phyloP scores from a whole-genome alignment of 1,140 invertebrate genomes.

The Leptinotarsa undecemlineata region DNA sequence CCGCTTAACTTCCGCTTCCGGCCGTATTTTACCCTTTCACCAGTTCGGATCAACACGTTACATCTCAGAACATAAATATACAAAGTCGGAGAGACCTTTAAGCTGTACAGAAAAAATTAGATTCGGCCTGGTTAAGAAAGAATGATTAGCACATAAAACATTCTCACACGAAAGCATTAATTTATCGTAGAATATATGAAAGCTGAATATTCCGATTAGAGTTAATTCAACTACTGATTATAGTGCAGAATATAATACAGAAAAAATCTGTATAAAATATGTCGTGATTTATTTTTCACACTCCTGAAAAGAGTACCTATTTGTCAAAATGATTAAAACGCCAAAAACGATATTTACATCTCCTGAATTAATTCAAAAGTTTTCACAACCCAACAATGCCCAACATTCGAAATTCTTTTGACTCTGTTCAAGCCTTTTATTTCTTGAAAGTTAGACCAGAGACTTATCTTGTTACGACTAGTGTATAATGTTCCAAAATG shows the following conservation, averaged over 20 bases:
- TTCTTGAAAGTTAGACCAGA: too few species aligned
- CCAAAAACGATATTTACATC: too few species aligned
- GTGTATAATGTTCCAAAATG: constrained; percentile 7
- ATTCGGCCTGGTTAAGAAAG: background rate
- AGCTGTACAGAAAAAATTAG: background rate
- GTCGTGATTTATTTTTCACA: too few species aligned
- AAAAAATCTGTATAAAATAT: too few species aligned
- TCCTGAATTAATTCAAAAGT: too few species aligned
- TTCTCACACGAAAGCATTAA: background rate
- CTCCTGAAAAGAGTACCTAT: too few species aligned
- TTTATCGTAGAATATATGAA: background rate
- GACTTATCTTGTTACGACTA: background rate
- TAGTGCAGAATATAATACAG: background rate
- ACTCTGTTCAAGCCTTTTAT: too few species aligned
- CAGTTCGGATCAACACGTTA: constrained; percentile 38
- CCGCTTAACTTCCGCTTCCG: constrained; percentile 35
- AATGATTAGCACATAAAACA: background rate
- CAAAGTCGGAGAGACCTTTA: constrained; percentile 9
- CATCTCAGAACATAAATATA: constrained; percentile 31
- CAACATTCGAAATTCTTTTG: too few species aligned
- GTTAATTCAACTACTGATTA: background rate
- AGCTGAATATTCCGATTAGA: background rate
- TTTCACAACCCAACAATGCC: too few species aligned
- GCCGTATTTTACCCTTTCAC: constrained; percentile 37
- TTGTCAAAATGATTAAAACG: too few species aligned